phyloP scores from a whole-genome alignment of 1,140 invertebrate species.

The Apis dorsata region DNA sequence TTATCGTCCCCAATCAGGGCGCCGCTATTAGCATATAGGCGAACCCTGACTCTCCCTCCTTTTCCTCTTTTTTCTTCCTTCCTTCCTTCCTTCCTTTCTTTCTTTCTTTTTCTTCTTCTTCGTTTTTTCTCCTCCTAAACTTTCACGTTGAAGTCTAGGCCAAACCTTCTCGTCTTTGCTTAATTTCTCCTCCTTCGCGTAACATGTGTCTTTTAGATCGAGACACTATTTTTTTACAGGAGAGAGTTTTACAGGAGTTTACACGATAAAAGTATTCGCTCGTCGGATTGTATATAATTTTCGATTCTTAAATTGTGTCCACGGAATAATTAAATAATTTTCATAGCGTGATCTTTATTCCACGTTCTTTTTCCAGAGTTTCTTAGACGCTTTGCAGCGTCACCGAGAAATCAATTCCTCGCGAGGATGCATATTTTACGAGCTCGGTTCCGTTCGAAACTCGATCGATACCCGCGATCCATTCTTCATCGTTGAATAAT shows the following conservation, averaged over 20 bases:
- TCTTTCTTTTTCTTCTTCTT: neutral
- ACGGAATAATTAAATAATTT: constrained; percentile 33
- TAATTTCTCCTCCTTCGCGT: neutral
- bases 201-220: neutral
- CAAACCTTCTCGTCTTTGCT: neutral
- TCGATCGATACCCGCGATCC: constrained; percentile 14
- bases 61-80: constrained; percentile 26
- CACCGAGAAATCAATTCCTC: constrained; percentile 38
- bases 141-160: constrained; percentile 42
- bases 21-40: constrained; percentile 73
- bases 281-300: too few relatives aligned
- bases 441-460: constrained; percentile 10
- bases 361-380: constrained; percentile 38
- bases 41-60: constrained; percentile 46
- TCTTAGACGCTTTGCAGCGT: constrained; percentile 15
- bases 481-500: neutral
- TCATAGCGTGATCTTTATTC: constrained; percentile 37
- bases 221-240: neutral
- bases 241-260: neutral
- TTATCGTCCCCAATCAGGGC: constrained; percentile 75
- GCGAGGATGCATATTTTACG: constrained; percentile 53
- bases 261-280: too few relatives aligned
- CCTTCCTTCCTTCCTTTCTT: constrained; percentile 50
- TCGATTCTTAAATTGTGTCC: too few relatives aligned
- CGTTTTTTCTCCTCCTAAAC: constrained; percentile 45